Evolutionary conservation across 1,140 invertebrate species (phyloP), one percentile per base, ranked within the genome.

Genomic region (Amyelois transitella): DNA sequence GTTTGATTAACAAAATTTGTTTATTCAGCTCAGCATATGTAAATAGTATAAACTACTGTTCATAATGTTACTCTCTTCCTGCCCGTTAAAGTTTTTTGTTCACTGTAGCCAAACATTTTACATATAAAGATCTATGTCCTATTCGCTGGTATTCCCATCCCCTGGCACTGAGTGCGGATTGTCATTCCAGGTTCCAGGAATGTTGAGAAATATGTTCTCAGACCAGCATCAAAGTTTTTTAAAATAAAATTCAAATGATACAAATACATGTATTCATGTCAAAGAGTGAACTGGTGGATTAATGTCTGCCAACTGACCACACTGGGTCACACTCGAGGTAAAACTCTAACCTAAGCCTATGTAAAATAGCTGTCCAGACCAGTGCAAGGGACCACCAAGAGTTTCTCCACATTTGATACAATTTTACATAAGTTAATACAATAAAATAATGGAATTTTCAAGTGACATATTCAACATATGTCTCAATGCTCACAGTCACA

Each of bases 391-490:
- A 66, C 57, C 57, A 62, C 68, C 43, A 55, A 52, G 51, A 64
- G 66, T 51, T 48, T 55, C 52, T 65, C 53, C 50, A 66, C 62
- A 66, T 77, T 66, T 64, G 60, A 77, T 77, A 78, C 65, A 78
- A 74, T 75, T 74, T 62, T 77, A 77, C 64, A 81, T 78, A 81
- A 79, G 76, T 78, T 76, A 77, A 75, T 81, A 79, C 68, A 82
- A 76, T 77, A 86, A 78, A 82, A 69, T 82, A 84, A 86, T 84
- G 82, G 82, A 86, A 84, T 86, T 79, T 28, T 77, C 73, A 56
- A 66, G 74, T 66, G 76, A 84, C 77, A 75, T 69, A 64, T 66
- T 72, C 66, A 53, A 62, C 63, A 66, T 55, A 58, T 64, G 68
- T 72, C 68, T 50, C 59, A 72, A 58, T 66, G 54, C 53, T 78